A percentile compares a stretch with the other conserved stretches of the same genome.
Conservation (phyloP, 1,140 invertebrate species). For the Saccostrea echinata region DNA sequence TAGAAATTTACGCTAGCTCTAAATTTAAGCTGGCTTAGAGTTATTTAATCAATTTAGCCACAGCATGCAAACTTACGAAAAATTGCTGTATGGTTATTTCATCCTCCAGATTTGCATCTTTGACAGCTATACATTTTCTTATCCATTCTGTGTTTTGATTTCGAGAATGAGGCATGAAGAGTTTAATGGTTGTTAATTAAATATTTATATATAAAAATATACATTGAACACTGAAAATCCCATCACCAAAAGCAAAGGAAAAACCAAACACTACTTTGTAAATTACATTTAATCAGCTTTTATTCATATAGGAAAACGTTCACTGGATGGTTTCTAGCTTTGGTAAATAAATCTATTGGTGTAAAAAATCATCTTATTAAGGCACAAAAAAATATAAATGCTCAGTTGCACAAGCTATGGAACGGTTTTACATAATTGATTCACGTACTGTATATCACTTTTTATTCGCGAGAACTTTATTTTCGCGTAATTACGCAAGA, state of each 20-base stretch:
- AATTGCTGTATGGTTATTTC: neutral
- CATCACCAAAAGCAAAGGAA: conserved; percentile 14
- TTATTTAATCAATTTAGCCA: neutral
- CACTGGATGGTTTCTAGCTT: too few relatives aligned
- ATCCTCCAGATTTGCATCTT: neutral
- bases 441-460: too few relatives aligned
- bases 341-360: too few relatives aligned
- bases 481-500: too few relatives aligned
- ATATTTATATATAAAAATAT: neutral
- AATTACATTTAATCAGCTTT: too few relatives aligned
- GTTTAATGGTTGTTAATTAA: neutral
- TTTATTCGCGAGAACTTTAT: too few relatives aligned
- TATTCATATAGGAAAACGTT: too few relatives aligned
- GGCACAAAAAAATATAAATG: too few relatives aligned
- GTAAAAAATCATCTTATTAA: too few relatives aligned
- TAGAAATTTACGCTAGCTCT: neutral
- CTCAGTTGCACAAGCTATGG: too few relatives aligned
- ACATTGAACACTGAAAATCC: neutral
- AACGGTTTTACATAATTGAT: too few relatives aligned
- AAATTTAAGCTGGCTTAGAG: neutral
- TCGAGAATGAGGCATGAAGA: neutral
- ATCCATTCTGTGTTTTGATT: neutral
- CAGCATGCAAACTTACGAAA: neutral
- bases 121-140: neutral
- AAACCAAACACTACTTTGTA: neutral